Percentiles rank a stretch among this genome's conserved stretches.
Conservation (phyloP, 2,888 invertebrate genomes). For the Ornithoptera priamus region DNA sequence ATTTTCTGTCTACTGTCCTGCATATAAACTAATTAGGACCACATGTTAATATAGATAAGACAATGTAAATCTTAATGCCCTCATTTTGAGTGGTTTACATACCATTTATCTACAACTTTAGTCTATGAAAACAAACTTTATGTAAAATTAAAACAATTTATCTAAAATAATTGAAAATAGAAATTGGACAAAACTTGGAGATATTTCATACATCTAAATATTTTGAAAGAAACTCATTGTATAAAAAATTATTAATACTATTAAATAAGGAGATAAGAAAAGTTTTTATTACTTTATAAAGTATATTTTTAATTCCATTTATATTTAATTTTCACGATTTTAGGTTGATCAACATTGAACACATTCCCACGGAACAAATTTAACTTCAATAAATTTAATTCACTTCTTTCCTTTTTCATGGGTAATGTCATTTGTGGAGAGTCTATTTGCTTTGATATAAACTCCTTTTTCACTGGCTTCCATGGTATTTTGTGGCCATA, state of each 20-base stretch:
- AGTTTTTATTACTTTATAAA: not conserved
- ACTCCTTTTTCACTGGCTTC: conserved; percentile 42
- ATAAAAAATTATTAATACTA: not conserved
- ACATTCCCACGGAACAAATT: conserved; percentile 53
- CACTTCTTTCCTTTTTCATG: conserved; percentile 38
- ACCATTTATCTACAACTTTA: not conserved
- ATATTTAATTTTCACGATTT: conserved; percentile 39
- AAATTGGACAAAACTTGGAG: not conserved
- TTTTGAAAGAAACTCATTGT: not conserved
- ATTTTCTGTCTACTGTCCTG: not conserved
- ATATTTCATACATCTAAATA: not conserved
- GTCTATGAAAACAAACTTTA: not conserved
- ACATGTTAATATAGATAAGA: not conserved
- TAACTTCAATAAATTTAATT: conserved; percentile 45
- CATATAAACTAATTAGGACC: not conserved
- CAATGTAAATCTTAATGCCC: not conserved
- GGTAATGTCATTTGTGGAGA: conserved; percentile 38
- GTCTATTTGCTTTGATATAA: conserved; percentile 37
- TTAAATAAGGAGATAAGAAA: conserved; percentile 6
- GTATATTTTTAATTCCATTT: conserved; percentile 10
- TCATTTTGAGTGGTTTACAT: not conserved
- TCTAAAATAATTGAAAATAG: not conserved
- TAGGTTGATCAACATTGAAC: conserved; percentile 37
- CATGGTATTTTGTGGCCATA: conserved; percentile 64
- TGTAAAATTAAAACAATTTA: too few species aligned